A percentile compares a stretch with the other conserved stretches of the same genome.
Evolutionary conservation across 2,797 vertebrate species (phyloP).

Genomic region (Chaetophractus vellerosus): DNA sequence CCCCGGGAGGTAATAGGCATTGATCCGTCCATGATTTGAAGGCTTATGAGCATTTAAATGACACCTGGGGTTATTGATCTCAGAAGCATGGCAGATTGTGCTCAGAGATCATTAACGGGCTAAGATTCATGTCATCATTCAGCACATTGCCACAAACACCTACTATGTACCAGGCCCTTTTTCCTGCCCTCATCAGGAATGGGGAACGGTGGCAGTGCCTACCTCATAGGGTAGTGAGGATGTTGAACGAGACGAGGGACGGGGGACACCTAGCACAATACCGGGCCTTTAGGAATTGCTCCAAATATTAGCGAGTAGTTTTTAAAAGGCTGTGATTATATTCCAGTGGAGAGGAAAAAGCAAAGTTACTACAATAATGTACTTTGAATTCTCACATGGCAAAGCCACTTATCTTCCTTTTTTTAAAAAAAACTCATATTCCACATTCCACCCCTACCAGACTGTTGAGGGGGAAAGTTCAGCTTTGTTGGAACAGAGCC

Average conservation of each 20-base stretch:
- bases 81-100: conserved; percentile 61
- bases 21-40: conserved; percentile 73
- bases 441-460: neutral
- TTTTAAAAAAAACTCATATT: neutral
- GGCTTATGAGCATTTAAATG: conserved; percentile 70
- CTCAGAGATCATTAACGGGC: conserved; percentile 69
- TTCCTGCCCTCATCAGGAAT: neutral
- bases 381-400: neutral
- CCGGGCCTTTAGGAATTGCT: neutral
- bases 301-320: neutral
- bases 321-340: neutral
- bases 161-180: conserved; percentile 28
- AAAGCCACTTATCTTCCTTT: neutral
- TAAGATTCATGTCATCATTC: conserved; percentile 24
- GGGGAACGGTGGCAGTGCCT: neutral
- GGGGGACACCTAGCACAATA: too few species aligned
- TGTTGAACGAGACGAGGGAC: neutral
- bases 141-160: neutral
- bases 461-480: neutral
- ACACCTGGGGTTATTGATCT: conserved; percentile 74
- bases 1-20: conserved; percentile 62
- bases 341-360: neutral
- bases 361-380: neutral
- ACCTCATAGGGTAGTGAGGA: neutral
- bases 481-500: neutral